phyloP scores from a whole-genome alignment of 2,797 vertebrate species.

The Coregonus suidteri region DNA sequence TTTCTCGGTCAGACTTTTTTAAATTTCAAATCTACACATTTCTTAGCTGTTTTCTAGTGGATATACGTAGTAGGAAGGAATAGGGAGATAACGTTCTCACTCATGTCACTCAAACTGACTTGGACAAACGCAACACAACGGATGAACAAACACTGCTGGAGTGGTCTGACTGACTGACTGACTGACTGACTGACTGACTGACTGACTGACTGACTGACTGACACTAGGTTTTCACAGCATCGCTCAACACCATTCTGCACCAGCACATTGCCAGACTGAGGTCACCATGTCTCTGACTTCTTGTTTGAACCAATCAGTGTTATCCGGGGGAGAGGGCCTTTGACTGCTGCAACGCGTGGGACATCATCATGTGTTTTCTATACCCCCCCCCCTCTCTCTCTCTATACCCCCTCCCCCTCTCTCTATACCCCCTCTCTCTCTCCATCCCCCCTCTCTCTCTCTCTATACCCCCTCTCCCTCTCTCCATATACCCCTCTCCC shows the following conservation, averaged over 20 bases:
- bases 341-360: not conserved
- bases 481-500: no score
- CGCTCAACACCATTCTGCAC: not conserved
- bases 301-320: not conserved
- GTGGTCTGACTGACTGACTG: not conserved
- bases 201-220: not conserved
- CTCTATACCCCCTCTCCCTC: no score
- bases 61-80: no score
- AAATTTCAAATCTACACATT: no score
- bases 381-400: no score
- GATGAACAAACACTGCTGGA: not conserved
- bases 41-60: no score
- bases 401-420: no score
- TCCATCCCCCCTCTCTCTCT: no score
- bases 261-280: constrained; percentile 9
- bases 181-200: not conserved
- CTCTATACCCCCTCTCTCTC: no score
- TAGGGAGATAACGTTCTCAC: not conserved
- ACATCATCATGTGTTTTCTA: no score
- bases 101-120: not conserved
- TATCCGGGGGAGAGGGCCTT: not conserved
- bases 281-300: constrained; percentile 2
- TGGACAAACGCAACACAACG: not conserved
- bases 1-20: no score
- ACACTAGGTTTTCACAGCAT: not conserved